Conservation (phyloP, 1,140 invertebrate species). For the Hydropsyche tenuis region DNA sequence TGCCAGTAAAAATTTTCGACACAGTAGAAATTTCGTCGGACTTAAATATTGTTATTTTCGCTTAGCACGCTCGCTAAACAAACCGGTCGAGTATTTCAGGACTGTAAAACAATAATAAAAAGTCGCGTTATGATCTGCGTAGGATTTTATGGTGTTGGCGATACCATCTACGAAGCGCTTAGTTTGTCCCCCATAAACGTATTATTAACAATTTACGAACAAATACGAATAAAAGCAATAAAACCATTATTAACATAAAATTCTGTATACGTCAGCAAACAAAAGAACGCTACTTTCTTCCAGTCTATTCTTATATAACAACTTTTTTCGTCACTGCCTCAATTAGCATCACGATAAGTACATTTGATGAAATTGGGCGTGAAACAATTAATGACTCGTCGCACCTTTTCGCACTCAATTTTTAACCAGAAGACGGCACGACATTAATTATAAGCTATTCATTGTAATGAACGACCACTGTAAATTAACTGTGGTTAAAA, state of each 20-base stretch:
- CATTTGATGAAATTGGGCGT: neutral
- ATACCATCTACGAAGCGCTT: constrained; percentile 24
- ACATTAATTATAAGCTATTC: no score
- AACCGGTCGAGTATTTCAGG: constrained; percentile 20
- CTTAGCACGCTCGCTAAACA: neutral
- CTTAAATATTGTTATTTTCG: constrained; percentile 26
- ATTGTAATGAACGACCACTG: constrained; percentile 31
- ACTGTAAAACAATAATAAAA: constrained; percentile 36
- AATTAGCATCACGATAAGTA: neutral
- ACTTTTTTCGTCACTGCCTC: neutral
- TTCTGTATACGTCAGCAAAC: neutral
- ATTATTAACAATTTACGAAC: constrained; percentile 2
- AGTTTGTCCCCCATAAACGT: neutral
- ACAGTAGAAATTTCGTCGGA: neutral
- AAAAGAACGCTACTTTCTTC: no score
- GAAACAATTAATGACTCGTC: neutral
- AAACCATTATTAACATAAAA: neutral
- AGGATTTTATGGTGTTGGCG: constrained; percentile 29
- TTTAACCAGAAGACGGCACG: no score
- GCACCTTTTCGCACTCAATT: neutral
- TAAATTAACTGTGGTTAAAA: constrained; percentile 49
- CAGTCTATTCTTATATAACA: neutral
- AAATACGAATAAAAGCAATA: constrained; percentile 8
- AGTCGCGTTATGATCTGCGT: constrained; percentile 26
- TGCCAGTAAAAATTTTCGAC: neutral